These are phyloP conservation scores for Euleptes europaea DNA, from an alignment of 2,113 vertebrate genomes.

Conservation along the genomic window DNA sequence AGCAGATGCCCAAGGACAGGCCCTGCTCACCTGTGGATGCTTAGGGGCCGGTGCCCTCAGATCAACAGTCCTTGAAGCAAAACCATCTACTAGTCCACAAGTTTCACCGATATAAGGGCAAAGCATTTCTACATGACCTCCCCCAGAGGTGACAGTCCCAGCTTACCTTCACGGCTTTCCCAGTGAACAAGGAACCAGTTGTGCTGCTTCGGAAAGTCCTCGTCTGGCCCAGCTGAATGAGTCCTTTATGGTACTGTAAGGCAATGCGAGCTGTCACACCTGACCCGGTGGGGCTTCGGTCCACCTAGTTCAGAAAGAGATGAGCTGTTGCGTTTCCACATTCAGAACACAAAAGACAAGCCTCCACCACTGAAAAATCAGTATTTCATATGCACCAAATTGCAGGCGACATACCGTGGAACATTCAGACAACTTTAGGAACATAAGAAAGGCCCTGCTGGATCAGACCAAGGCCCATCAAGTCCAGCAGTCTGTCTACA, in stretches of 20 bases:
- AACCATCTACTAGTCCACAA: background rate
- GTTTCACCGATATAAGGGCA: background rate
- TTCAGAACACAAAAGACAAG: constrained; percentile 8
- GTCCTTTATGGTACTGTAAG: constrained; percentile 89
- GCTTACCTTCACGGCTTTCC: constrained; percentile 85
- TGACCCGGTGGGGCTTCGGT: constrained; percentile 91
- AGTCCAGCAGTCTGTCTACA: too few species aligned
- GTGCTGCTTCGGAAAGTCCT: constrained; percentile 87
- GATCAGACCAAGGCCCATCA: too few species aligned
- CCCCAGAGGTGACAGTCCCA: background rate
- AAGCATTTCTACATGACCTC: background rate
- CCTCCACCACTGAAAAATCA: background rate
- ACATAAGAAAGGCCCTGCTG: too few species aligned
- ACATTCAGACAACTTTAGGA: too few species aligned
- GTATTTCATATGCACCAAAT: too few species aligned
- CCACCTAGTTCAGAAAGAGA: constrained; percentile 78
- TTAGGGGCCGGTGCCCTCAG: background rate
- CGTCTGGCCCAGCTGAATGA: constrained; percentile 83
- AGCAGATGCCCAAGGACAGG: background rate
- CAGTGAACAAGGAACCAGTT: constrained; percentile 87
- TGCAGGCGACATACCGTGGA: too few species aligned
- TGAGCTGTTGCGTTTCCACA: background rate
- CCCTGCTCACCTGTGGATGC: background rate
- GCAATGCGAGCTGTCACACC: constrained; percentile 94
- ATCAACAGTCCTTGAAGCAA: background rate